Base-by-base conservation (phyloP, 2,113 vertebrate species). In the Mastomys natalensis region DNA sequence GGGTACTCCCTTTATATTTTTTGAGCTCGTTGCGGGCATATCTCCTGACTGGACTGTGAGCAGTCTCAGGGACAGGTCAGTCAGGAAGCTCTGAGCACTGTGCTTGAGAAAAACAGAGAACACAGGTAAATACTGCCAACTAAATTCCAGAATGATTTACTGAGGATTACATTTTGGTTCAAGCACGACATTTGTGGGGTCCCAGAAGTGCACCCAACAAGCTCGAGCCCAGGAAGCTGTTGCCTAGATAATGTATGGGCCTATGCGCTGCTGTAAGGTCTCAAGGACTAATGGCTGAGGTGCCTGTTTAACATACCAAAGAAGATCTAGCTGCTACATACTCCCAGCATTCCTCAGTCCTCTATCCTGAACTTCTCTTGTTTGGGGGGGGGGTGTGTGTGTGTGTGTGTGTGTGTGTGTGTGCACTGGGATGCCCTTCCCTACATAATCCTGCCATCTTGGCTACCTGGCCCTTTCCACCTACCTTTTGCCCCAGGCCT, bases 221-320 rank as follows among this genome's bases (percentile, higher is more conserved):
- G 62, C 15, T 81, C 11, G 15, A 3, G 3, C 16, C 31, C 24
- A 0, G 12, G 31, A 13, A 1, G 1, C 5, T 51, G 4, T 11
- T 9, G 5, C 74, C 13, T 19, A 16, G 24, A 37, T 13, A 64
- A 26, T 3, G 37, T n/a, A n/a, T 7, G 21, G 5, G 4, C 9
- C 34, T 15, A 10, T 7, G 16, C 8, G 29, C 31, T 45, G 0
- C 34, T 10, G 78, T n/a, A 24, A 45, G n/a, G n/a, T 7, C 29
- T 43, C 43, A 58, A n/a, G 21, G 78, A n/a, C 21, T 22, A 58
- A 82, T 40, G 34, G 53, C 17, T n/a, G 19, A 58, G 37, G 37
- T 58, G 53, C 51, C 78, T 24, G n/a, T n/a, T 55, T 24, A 58
- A 58, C 37, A 37, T n/a, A 82, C n/a, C 80, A 60, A 58, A 40